Conservation (phyloP, 2,888 invertebrate species). For the Encarsia formosa region DNA sequence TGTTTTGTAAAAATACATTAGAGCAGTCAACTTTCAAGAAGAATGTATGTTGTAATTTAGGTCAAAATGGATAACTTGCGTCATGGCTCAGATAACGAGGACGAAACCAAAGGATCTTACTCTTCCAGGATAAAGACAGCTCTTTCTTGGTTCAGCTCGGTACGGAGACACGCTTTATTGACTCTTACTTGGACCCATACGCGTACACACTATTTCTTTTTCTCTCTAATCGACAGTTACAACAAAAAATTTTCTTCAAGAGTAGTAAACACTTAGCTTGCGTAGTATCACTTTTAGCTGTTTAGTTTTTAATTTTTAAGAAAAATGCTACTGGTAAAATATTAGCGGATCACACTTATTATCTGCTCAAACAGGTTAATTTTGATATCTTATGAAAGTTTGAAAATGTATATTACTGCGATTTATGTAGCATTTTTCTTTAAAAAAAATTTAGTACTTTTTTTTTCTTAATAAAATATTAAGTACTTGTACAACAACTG, state of each 20-base stretch:
- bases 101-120: conserved; percentile 46
- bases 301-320: background rate
- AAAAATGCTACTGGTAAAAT: too few species aligned
- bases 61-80: conserved; percentile 50
- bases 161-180: conserved; percentile 47
- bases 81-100: conserved; percentile 47
- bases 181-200: conserved; percentile 49
- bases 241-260: background rate
- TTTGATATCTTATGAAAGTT: too few species aligned
- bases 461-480: background rate
- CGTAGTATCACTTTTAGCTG: conserved; percentile 1
- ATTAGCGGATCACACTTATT: too few species aligned
- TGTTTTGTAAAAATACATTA: too few species aligned
- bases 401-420: too few species aligned
- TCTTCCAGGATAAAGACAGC: conserved; percentile 44
- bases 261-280: conserved; percentile 3
- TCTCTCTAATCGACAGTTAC: too few species aligned
- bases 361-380: too few species aligned
- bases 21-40: too few species aligned
- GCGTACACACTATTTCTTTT: conserved; percentile 34
- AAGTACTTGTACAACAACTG: too few species aligned
- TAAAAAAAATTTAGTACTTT: background rate
- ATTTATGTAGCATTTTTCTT: background rate
- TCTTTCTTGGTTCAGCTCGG: conserved; percentile 51
- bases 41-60: conserved; percentile 50